Percentiles rank a stretch among this genome's conserved stretches.
Evolutionary conservation across 2,888 invertebrate genomes (phyloP).

Genomic region (Pollenia angustigena): DNA sequence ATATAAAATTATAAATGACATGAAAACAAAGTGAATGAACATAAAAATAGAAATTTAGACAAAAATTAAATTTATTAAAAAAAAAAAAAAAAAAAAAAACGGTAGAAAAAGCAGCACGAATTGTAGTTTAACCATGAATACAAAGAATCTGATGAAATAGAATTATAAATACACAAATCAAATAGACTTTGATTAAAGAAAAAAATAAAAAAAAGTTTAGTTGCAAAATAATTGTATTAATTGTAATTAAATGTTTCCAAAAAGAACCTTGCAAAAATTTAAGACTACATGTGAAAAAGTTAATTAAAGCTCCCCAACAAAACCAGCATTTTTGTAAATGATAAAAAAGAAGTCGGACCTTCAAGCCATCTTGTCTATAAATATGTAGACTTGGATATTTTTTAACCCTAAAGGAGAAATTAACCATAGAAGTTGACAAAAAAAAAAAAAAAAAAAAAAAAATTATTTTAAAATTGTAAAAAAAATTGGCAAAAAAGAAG

Average conservation of each 20-base stretch:
- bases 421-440: not conserved
- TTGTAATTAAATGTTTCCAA: slow-evolving; percentile 7
- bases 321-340: not conserved
- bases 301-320: not conserved
- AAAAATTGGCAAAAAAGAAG: slow-evolving; percentile 13
- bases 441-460: not conserved
- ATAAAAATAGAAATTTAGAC: slow-evolving; percentile 39
- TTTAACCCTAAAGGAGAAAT: not conserved
- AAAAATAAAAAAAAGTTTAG: slow-evolving; percentile 8
- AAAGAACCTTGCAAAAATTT: slow-evolving; percentile 14
- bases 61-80: slow-evolving; percentile 32
- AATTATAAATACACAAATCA: slow-evolving; percentile 15
- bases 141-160: slow-evolving; percentile 9
- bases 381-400: too few relatives aligned
- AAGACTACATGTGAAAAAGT: not conserved
- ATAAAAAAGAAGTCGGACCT: too few relatives aligned
- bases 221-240: slow-evolving; percentile 40
- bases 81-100: slow-evolving; percentile 28
- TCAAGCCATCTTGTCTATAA: too few relatives aligned
- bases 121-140: slow-evolving; percentile 48
- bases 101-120: slow-evolving; percentile 54
- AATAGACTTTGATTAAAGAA: not conserved
- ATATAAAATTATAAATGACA: slow-evolving; percentile 28
- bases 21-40: slow-evolving; percentile 35
- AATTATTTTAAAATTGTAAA: slow-evolving; percentile 6